A percentile compares a stretch with the other conserved stretches of the same genome.
Conservation (phyloP, 2,888 invertebrate species). For the Galerucella nymphaeae region DNA sequence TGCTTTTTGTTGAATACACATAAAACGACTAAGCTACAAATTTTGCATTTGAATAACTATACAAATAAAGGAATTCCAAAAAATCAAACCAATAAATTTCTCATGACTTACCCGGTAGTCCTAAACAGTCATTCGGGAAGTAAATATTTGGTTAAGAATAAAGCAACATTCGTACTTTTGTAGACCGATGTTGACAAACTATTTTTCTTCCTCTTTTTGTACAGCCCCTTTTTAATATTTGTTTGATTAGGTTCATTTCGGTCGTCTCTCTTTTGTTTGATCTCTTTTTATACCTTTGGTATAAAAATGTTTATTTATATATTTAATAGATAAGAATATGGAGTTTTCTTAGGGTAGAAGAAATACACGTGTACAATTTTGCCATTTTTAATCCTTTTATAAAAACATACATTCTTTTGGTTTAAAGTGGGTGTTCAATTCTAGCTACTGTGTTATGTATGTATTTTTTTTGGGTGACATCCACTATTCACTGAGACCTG, state of each 20-base stretch:
- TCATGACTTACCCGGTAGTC: conserved; percentile 28
- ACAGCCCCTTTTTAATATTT: conserved; percentile 44
- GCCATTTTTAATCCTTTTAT: conserved; percentile 14
- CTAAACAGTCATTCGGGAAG: conserved; percentile 33
- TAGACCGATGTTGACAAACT: conserved; percentile 45
- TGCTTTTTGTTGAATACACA: neutral
- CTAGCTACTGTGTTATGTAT: too few species aligned
- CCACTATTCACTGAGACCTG: too few species aligned
- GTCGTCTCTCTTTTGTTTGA: conserved; percentile 35
- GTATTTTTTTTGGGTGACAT: too few species aligned
- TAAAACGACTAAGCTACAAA: neutral
- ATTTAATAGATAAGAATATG: neutral
- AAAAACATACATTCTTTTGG: neutral
- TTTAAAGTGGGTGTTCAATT: neutral
- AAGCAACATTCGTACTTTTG: conserved; percentile 40
- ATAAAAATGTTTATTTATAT: conserved; percentile 21
- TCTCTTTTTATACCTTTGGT: neutral
- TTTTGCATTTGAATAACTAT: neutral
- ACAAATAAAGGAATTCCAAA: conserved; percentile 5
- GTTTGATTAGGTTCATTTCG: conserved; percentile 48
- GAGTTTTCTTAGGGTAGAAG: neutral
- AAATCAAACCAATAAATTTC: conserved; percentile 15
- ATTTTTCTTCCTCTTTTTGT: conserved; percentile 38
- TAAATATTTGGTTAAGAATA: conserved; percentile 43
- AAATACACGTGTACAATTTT: conserved; percentile 8